These are phyloP conservation scores for Lysandra coridon DNA, from an alignment of 2,888 invertebrate genomes.

Conservation along the genomic window DNA sequence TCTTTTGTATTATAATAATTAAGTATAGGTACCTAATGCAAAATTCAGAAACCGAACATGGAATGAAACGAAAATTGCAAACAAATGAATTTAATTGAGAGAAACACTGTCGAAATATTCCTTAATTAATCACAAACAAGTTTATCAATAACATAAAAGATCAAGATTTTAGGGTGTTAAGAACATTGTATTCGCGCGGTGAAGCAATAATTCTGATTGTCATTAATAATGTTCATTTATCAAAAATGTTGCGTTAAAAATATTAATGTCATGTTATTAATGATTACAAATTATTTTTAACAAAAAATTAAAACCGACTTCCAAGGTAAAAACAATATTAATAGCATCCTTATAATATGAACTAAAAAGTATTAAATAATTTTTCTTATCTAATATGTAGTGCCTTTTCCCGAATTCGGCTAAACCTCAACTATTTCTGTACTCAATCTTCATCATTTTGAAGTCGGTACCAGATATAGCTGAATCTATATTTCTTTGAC, in stretches of 20 bases:
- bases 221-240: background rate
- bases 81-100: slow-evolving; percentile 30
- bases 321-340: too few species aligned
- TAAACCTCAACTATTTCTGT: too few species aligned
- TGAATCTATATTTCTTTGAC: too few species aligned
- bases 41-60: background rate
- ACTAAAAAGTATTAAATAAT: too few species aligned
- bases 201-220: background rate
- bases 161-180: background rate
- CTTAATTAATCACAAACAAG: slow-evolving; percentile 14
- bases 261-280: background rate
- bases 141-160: slow-evolving; percentile 19
- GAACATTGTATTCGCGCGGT: background rate
- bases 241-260: slow-evolving; percentile 1
- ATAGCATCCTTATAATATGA: too few species aligned
- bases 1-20: background rate
- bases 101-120: slow-evolving; percentile 13
- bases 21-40: too few species aligned
- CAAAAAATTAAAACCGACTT: too few species aligned
- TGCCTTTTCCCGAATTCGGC: too few species aligned
- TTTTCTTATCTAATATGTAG: too few species aligned
- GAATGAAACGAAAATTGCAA: background rate
- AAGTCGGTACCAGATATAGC: too few species aligned
- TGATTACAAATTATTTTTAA: background rate
- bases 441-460: too few species aligned